Conservation (phyloP, 2,113 vertebrate genomes). For the Halichoeres trimaculatus region DNA sequence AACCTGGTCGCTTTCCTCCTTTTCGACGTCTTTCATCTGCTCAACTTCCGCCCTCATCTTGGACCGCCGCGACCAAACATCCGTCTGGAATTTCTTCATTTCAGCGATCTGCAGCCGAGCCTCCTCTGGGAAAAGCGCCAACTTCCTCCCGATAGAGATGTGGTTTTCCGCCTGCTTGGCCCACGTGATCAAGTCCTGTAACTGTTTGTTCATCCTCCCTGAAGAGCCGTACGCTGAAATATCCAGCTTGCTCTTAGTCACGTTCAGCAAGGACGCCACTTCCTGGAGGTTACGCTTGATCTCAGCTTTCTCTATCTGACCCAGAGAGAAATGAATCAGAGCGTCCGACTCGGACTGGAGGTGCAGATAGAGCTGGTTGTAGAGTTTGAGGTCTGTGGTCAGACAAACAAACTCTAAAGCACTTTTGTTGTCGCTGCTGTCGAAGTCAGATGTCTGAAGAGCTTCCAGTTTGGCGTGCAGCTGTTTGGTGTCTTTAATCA, state of each 20-base stretch:
- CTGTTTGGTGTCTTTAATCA: slow-evolving; percentile 77
- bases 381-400: slow-evolving; percentile 80
- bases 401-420: slow-evolving; percentile 60
- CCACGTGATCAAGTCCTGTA: slow-evolving; percentile 85
- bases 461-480: slow-evolving; percentile 79
- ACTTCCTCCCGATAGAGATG: slow-evolving; percentile 66
- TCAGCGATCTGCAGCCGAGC: slow-evolving; percentile 84
- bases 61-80: slow-evolving; percentile 79
- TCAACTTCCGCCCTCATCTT: slow-evolving; percentile 74
- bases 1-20: slow-evolving; percentile 71
- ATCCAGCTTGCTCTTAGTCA: slow-evolving; percentile 63
- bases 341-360: slow-evolving; percentile 83
- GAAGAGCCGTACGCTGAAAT: slow-evolving; percentile 15
- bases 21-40: slow-evolving; percentile 72
- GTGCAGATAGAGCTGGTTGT: slow-evolving; percentile 76
- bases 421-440: slow-evolving; percentile 55
- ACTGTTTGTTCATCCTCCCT: slow-evolving; percentile 69
- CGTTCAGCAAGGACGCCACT: slow-evolving; percentile 80
- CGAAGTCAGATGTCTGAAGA: slow-evolving; percentile 62
- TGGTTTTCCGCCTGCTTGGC: slow-evolving; percentile 79
- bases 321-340: slow-evolving; percentile 85
- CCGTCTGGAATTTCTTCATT: slow-evolving; percentile 80
- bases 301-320: slow-evolving; percentile 84
- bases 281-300: slow-evolving; percentile 79
- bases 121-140: slow-evolving; percentile 87